Base-by-base conservation (phyloP, 2,797 vertebrate species). In the Anguilla pacifica region DNA sequence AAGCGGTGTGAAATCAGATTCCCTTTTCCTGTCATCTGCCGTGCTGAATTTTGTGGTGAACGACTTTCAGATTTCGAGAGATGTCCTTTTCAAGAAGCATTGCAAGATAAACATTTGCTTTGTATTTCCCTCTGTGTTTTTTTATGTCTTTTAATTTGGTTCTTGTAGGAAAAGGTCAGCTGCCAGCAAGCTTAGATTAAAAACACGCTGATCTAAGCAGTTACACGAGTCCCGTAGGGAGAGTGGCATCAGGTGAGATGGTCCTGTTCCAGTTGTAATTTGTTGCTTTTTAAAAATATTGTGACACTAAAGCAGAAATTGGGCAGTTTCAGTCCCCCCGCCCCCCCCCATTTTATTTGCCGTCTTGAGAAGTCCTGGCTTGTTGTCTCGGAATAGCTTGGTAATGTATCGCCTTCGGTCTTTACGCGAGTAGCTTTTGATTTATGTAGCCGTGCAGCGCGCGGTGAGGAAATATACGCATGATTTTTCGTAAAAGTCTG, bases 181-280 rank as follows among this genome's bases (percentile, higher is more conserved):
- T 31, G 79, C 84, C 84, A 82, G 74, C 82, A 77, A 31, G 85
- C 43, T 86, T 88, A 64, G 82, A 85, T 88, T 82, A 85, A 88
- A 64, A 86, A 35, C 19, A 9, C 43, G 84, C 39, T 46, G 55
- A 77, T 57, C 39, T 74, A 86, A n/a, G 17, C 64, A 31, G 28
- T 46, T 22, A 7, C 25, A 43, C n/a, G 28, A 57, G 11, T 53
- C 79, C 81, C 6, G 77, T 49, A 83, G 57, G 57, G 57, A 77
- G 9, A 39, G 17, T 70, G 86, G 19, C 64, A 59, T 72, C 81
- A 74, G 43, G 49, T 84, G 51, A 84, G 81, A 87, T 15, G 46
- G 82, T 39, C 61, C 86, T 72, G 61, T 67, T 87, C 28, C 43
- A 86, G 43, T 15, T 7, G 0, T 10, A 6, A 19, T 39, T 77